Evolutionary conservation across 1,140 invertebrate species (phyloP).

Genomic region (Probaryconus sp.): DNA sequence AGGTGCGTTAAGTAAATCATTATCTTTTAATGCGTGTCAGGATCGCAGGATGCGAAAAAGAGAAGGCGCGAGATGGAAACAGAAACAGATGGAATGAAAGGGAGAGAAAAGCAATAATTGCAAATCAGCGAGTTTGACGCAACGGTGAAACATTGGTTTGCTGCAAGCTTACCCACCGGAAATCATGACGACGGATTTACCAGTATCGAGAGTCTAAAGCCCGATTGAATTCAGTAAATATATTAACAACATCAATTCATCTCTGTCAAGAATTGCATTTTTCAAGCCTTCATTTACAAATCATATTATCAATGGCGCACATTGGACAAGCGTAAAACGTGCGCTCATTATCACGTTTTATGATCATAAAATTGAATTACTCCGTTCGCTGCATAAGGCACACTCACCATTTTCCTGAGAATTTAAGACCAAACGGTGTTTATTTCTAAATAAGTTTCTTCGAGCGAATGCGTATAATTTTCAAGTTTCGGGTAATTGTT

Average conservation of each 20-base stretch:
- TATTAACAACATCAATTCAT: slow-evolving; percentile 18
- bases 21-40: slow-evolving; percentile 8
- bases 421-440: too few species aligned
- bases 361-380: slow-evolving; percentile 49
- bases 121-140: slow-evolving; percentile 1
- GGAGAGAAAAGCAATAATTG: neutral
- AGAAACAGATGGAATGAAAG: neutral
- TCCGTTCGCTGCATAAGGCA: slow-evolving; percentile 24
- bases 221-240: slow-evolving; percentile 9
- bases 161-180: slow-evolving; percentile 6
- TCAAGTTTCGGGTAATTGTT: too few species aligned
- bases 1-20: slow-evolving; percentile 3
- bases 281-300: slow-evolving; percentile 20
- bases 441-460: slow-evolving; percentile 23
- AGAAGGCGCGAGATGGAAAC: neutral
- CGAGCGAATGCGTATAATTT: too few species aligned
- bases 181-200: slow-evolving; percentile 23
- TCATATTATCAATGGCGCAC: slow-evolving; percentile 29
- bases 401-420: slow-evolving; percentile 16
- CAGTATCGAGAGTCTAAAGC: neutral
- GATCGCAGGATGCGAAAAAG: neutral
- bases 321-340: slow-evolving; percentile 26
- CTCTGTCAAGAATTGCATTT: slow-evolving; percentile 17
- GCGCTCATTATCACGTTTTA: slow-evolving; percentile 35
- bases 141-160: slow-evolving; percentile 3